phyloP scores from a whole-genome alignment of 2,797 vertebrate species.

The Astyanax mexicanus region DNA sequence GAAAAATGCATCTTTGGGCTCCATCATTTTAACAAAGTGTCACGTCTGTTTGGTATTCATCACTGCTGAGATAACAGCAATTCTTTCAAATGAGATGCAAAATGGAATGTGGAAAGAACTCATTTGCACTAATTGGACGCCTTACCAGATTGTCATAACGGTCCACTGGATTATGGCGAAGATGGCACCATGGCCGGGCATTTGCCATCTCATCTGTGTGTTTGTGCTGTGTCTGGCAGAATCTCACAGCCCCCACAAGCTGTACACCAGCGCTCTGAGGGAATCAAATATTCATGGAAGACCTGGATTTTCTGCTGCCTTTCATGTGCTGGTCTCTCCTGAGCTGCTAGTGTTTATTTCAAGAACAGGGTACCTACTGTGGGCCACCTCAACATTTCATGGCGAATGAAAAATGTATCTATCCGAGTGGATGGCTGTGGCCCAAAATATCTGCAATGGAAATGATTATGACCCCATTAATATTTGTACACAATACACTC shows the following conservation, averaged over 20 bases:
- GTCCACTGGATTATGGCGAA: conserved; percentile 46
- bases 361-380: conserved; percentile 18
- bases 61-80: conserved; percentile 1
- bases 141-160: conserved; percentile 57
- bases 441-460: conserved; percentile 8
- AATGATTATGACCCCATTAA: not conserved
- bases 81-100: conserved; percentile 37
- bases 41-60: not conserved
- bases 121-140: conserved; percentile 58
- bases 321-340: conserved; percentile 12
- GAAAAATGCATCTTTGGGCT: not conserved
- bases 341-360: conserved; percentile 42
- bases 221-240: conserved; percentile 32
- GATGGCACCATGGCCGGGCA: not conserved
- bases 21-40: not conserved
- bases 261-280: conserved; percentile 47
- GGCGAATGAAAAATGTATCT: not conserved
- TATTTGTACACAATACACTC: not conserved
- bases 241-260: conserved; percentile 46
- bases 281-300: conserved; percentile 70
- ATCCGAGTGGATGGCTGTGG: not conserved
- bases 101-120: conserved; percentile 44
- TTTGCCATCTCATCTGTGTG: conserved; percentile 23
- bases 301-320: conserved; percentile 61
- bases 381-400: not conserved